Evolutionary conservation across 2,113 vertebrate genomes (phyloP), one percentile per base, ranked within the genome.

Genomic region (Chionodraco myersi): DNA sequence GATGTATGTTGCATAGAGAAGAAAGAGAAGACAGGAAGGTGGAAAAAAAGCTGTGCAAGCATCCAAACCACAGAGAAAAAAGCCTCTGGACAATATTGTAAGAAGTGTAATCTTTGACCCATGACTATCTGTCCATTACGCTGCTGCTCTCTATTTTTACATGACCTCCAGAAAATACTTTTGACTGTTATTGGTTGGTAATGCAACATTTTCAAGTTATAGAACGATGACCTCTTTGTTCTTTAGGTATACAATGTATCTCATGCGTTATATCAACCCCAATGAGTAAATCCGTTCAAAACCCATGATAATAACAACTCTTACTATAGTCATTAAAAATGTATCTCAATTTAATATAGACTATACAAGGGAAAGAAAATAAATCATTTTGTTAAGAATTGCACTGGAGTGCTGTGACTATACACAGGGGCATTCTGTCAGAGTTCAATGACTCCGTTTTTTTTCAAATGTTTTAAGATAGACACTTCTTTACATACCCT

Each of bases 221-320:
- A 36, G 61, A 67, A n/a, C 36, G 41, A 47, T 49, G 13, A 65
- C 14, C 2, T 16, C 8, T 41, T 41, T 15, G 1, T 1, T 44
- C 16, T 52, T 18, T 56, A 53, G 34, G 30, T 30, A 30, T 30
- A 30, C 30, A 30, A 30, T 30, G 30, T 30, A 30, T 30, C 30
- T 30, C 30, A 30, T 30, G 30, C 30, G 4, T 30, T 41, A 41
- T 41, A 66, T 63, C 61, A 67, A 15, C 16, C 18, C 64, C 21
- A 63, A 4, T 75, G 59, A 77, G 66, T 75, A 66, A 80, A 75
- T 67, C 45, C 57, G 48, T 66, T 67, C 10, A 51, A 75, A 79
- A 53, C 14, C 54, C 54, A 45, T 60, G 16, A 18, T 80, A 67
- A 80, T 80, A 67, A 80, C 85, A 67, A 56, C 30, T 71, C 18